Evolutionary conservation across 2,113 vertebrate genomes (phyloP), one percentile per base, ranked within the genome.

Genomic region (Oreochromis spilurus): DNA sequence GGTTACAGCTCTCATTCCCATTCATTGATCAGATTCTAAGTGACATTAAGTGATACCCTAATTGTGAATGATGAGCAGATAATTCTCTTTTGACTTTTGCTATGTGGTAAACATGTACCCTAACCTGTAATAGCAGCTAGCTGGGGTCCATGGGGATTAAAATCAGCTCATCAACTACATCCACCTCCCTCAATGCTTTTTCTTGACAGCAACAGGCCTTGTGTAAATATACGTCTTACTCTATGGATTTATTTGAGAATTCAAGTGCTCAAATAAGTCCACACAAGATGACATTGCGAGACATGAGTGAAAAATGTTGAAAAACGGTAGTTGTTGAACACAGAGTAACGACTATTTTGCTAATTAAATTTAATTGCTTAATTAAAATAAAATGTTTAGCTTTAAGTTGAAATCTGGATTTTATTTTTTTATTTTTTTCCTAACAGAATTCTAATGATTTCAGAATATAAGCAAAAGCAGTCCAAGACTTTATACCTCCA

Each of bases 21-120:
- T 57, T 57, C 84, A 92, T 89, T 36, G 93, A 92, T 91, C 84
- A 65, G 84, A 81, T 80, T 87, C 82, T 87, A 90, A 86, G 91
- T 83, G 88, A 87, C 86, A 3, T 86, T 86, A 84, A 89, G 83
- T 86, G 83, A 87, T 36, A 70, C 72, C 24, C 81, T 89, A 45
- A 84, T 54, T 81, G 57, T 89, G 88, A 93, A 83, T 84, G 84
- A 93, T 75, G 87, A 52, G 40, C 16, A 16, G 62, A 87, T 88
- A n/a, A 52, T 34, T 52, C 26, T 52, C 72, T 87, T 89, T 91
- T 58, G 80, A 87, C 77, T 57, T 75, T 70, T 29, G 53, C 40
- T 72, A 34, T 70, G 58, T 72, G 81, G 36, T 65, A 52, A 89
- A 79, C 52, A 60, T 57, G 82, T 17, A 53, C 67, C 75, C 65